phyloP scores from a whole-genome alignment of 2,113 vertebrate species.

The Syngnathus typhle region DNA sequence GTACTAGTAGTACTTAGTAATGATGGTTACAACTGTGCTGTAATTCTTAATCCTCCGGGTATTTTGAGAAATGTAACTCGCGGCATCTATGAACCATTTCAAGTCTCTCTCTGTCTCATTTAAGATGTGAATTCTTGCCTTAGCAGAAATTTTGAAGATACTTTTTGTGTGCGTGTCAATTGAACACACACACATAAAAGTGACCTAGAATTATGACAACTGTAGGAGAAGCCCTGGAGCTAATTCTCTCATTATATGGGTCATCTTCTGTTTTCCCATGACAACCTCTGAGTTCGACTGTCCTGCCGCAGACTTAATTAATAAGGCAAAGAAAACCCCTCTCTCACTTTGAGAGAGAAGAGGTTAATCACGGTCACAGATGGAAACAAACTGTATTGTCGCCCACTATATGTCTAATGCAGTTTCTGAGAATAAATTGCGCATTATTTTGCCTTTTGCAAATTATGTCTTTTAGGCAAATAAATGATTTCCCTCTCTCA shows the following conservation, averaged over 20 bases:
- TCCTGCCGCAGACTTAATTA: conserved; percentile 6
- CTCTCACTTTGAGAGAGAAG: background rate
- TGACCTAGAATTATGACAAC: background rate
- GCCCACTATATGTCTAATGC: background rate
- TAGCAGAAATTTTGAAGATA: background rate
- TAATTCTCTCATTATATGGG: conserved; percentile 7
- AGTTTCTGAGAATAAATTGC: background rate
- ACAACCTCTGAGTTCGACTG: background rate
- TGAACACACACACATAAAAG: no score
- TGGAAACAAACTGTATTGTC: background rate
- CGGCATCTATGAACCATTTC: background rate
- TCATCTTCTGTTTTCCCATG: conserved; percentile 12
- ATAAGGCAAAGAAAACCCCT: background rate
- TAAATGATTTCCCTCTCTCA: background rate
- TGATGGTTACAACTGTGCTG: background rate
- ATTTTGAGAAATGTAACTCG: background rate
- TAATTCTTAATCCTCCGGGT: background rate
- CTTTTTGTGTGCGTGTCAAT: no score
- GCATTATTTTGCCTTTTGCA: background rate
- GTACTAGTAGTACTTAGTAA: no score
- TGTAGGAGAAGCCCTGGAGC: background rate
- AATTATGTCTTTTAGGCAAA: background rate
- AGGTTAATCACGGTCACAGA: conserved; percentile 4
- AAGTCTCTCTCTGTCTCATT: background rate
- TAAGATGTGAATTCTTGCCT: background rate